Evolutionary conservation across 2,797 vertebrate genomes (phyloP).

Genomic region (Chaetophractus vellerosus): DNA sequence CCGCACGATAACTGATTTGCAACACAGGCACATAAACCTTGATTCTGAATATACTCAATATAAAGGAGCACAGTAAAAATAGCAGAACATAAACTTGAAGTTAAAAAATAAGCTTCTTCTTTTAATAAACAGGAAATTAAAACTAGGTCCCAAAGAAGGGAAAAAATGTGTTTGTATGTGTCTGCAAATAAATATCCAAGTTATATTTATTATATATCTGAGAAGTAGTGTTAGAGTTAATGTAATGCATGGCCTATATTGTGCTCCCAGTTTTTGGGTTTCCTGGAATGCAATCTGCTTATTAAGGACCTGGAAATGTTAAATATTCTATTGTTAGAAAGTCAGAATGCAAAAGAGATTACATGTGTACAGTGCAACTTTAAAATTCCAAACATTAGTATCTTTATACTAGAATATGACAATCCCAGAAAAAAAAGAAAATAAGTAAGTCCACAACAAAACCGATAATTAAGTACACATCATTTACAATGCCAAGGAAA

Average conservation of each 20-base stretch:
- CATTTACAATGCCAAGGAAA: neutral
- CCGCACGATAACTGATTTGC: slow-evolving; percentile 59
- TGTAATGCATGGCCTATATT: slow-evolving; percentile 11
- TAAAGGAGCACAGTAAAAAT: slow-evolving; percentile 14
- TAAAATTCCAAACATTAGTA: slow-evolving; percentile 12
- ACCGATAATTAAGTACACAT: slow-evolving; percentile 51
- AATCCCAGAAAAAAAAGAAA: slow-evolving; percentile 62
- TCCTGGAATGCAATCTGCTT: slow-evolving; percentile 57
- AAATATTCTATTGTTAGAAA: slow-evolving; percentile 59
- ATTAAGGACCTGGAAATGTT: slow-evolving; percentile 60
- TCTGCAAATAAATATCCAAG: slow-evolving; percentile 48
- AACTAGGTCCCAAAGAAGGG: slow-evolving; percentile 29
- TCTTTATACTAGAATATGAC: neutral
- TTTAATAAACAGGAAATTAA: slow-evolving; percentile 69
- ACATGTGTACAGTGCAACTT: neutral
- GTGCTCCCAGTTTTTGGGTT: slow-evolving; percentile 38
- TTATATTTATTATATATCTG: slow-evolving; percentile 4
- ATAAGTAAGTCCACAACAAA: neutral
- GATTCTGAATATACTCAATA: slow-evolving; percentile 59
- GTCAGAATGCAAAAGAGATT: slow-evolving; percentile 45
- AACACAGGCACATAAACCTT: slow-evolving; percentile 15
- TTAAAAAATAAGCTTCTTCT: slow-evolving; percentile 61
- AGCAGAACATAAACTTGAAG: slow-evolving; percentile 50
- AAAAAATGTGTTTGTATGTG: neutral
- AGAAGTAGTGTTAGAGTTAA: neutral